Conservation (phyloP, 2,113 vertebrate genomes). For the Passer domesticus region DNA sequence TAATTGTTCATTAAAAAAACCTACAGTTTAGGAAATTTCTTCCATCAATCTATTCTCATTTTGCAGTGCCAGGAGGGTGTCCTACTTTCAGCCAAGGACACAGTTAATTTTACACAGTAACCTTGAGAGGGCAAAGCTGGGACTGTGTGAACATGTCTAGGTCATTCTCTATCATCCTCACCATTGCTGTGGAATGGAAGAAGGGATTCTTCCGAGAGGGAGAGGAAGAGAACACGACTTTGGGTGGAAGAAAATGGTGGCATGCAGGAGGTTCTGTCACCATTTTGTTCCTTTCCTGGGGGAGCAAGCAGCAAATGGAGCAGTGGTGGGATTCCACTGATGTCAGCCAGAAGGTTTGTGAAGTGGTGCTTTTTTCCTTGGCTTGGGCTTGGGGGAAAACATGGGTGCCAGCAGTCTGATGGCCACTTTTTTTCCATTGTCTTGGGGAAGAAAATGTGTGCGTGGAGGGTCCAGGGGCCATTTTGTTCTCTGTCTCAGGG, state of each 20-base stretch:
- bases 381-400: too few species aligned
- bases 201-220: accelerated
- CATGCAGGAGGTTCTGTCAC: accelerated
- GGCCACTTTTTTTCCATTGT: not conserved
- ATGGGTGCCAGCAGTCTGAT: not conserved
- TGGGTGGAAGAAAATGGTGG: not conserved
- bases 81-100: not conserved
- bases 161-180: not conserved
- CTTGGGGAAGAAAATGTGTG: not conserved
- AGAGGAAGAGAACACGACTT: not conserved
- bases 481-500: not conserved
- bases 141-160: not conserved
- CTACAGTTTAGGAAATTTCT: not conserved
- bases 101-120: not conserved
- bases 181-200: accelerated
- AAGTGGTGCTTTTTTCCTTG: not conserved
- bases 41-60: not conserved
- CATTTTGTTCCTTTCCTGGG: not conserved
- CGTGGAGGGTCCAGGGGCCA: accelerated
- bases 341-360: not conserved
- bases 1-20: not conserved
- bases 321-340: not conserved
- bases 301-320: accelerated
- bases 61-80: not conserved
- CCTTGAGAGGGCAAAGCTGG: accelerated